Percentiles rank a stretch among this genome's conserved stretches.
phyloP scores from a whole-genome alignment of 2,797 vertebrate genomes.

The Anguilla anguilla region DNA sequence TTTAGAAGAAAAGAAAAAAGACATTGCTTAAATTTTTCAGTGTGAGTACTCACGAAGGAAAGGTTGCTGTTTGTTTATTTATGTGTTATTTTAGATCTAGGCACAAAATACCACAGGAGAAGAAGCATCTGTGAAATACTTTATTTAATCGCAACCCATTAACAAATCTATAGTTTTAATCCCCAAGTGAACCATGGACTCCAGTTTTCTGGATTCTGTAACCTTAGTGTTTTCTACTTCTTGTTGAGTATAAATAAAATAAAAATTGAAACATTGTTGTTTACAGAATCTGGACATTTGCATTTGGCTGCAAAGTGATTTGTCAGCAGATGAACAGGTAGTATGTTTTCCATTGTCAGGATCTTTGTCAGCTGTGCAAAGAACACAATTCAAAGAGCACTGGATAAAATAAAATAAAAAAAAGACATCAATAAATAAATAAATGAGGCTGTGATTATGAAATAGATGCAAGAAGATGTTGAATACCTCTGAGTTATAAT shows the following conservation, averaged over 20 bases:
- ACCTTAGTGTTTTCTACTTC: neutral
- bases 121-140: neutral
- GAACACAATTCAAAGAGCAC: too few species aligned
- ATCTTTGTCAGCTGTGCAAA: too few species aligned
- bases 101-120: neutral
- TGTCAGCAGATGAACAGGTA: too few species aligned
- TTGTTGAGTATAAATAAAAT: neutral
- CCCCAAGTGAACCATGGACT: neutral
- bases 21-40: neutral
- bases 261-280: too few species aligned
- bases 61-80: neutral
- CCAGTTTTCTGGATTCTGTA: neutral
- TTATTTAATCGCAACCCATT: neutral
- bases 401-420: too few species aligned
- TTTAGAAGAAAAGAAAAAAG: conserved; percentile 3
- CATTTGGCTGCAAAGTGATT: too few species aligned
- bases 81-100: neutral
- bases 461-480: neutral
- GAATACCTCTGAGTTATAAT: neutral
- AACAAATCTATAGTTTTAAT: neutral
- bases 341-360: too few species aligned
- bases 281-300: too few species aligned
- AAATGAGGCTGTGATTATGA: neutral
- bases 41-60: neutral
- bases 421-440: too few species aligned